Conservation (phyloP, 2,797 vertebrate genomes). For the Saguinus oedipus region DNA sequence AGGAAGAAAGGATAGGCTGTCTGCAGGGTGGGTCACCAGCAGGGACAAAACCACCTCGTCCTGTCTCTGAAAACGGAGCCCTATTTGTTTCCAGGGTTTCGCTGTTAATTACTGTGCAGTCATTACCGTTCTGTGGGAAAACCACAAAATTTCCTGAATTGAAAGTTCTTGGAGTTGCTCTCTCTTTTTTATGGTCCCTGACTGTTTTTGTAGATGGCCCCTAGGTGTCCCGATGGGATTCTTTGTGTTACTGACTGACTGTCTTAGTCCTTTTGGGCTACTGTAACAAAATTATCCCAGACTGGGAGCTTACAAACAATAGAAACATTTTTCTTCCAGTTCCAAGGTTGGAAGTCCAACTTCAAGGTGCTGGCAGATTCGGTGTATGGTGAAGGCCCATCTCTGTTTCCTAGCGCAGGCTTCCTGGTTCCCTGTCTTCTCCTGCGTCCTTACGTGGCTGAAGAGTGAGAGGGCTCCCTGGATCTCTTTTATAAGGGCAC, state of each 20-base stretch:
- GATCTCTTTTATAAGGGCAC: not conserved
- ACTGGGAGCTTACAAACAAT: not conserved
- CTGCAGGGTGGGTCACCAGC: rapidly evolving
- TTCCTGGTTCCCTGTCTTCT: not conserved
- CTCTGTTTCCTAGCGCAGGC: rapidly evolving
- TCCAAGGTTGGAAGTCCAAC: not conserved
- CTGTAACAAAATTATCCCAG: not conserved
- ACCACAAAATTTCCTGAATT: not conserved
- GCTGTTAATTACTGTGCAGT: not conserved
- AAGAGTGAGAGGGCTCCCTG: not conserved
- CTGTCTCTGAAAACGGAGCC: not conserved
- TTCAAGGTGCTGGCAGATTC: not conserved
- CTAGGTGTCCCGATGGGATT: too few relatives aligned
- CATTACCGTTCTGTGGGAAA: not conserved
- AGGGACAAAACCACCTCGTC: rapidly evolving
- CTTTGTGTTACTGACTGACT: too few relatives aligned
- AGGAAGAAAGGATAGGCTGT: not conserved
- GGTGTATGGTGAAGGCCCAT: not conserved
- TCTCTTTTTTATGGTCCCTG: rapidly evolving
- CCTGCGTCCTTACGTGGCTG: too few relatives aligned
- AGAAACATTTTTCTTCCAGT: not conserved
- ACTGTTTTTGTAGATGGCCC: not conserved
- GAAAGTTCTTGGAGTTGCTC: not conserved
- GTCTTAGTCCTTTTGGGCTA: too few relatives aligned
- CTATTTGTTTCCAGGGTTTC: not conserved